Percentiles rank a stretch among this genome's conserved stretches.
phyloP scores from a whole-genome alignment of 2,888 invertebrate genomes.

The Villa cingulata region DNA sequence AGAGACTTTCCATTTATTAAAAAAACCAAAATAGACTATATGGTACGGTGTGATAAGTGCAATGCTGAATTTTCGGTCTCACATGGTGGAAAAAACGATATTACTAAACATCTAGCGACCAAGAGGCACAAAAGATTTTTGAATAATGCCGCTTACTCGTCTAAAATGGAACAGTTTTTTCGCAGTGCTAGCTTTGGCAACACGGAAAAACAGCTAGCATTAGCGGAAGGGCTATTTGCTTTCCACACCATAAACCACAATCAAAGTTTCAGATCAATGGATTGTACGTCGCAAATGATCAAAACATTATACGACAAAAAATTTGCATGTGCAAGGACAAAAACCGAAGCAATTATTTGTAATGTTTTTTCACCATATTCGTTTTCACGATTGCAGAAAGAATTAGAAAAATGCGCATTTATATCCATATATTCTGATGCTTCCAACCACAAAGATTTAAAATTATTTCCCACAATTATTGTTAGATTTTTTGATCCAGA shows the following conservation, averaged over 20 bases:
- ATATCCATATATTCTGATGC: constrained; percentile 8
- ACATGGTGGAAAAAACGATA: too few species aligned
- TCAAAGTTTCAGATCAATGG: constrained; percentile 3
- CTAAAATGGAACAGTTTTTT: not conserved
- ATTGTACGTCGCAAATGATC: constrained; percentile 1
- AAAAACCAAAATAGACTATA: too few species aligned
- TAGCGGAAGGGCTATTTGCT: constrained; percentile 1
- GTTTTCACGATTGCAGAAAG: not conserved
- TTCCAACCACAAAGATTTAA: constrained; percentile 6
- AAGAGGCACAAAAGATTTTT: too few species aligned
- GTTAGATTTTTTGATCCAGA: constrained; percentile 3
- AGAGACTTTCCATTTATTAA: too few species aligned
- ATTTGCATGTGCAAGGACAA: not conserved
- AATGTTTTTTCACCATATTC: constrained; percentile 1
- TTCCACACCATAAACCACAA: constrained; percentile 1
- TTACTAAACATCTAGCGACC: too few species aligned
- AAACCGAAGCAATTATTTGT: not conserved
- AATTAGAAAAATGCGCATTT: not conserved
- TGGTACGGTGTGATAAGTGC: too few species aligned
- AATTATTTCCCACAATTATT: constrained; percentile 5
- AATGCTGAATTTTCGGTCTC: too few species aligned
- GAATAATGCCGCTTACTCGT: not conserved
- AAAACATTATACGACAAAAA: not conserved
- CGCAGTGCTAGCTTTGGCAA: not conserved
- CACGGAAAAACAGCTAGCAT: not conserved